Conservation (phyloP, 2,113 vertebrate genomes). For the Periophthalmus modestus region DNA sequence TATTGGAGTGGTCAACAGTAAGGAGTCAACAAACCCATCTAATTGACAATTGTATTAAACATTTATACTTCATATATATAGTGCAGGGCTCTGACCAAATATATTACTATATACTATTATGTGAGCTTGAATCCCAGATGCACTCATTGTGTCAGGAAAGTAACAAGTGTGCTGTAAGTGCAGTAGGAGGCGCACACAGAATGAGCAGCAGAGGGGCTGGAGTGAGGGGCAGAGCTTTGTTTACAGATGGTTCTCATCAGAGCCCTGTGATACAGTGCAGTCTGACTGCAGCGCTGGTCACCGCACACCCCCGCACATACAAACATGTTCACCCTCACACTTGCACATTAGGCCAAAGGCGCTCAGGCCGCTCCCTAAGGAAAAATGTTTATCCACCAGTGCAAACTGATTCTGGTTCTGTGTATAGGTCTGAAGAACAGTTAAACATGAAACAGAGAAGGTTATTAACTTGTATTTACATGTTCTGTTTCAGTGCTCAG, state of each 20-base stretch:
- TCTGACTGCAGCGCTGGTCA: slow-evolving; percentile 57
- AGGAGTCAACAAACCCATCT: slow-evolving; percentile 48
- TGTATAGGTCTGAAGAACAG: background rate
- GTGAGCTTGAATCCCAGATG: slow-evolving; percentile 28
- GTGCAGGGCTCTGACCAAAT: background rate
- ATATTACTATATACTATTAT: background rate
- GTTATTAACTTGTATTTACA: background rate
- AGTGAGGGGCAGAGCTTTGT: slow-evolving; percentile 59
- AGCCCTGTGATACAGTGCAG: slow-evolving; percentile 52
- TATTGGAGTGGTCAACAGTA: slow-evolving; percentile 93
- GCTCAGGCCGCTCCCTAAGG: slow-evolving; percentile 50
- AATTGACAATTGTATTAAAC: background rate
- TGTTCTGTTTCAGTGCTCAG: slow-evolving; percentile 84
- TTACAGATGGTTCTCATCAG: slow-evolving; percentile 78
- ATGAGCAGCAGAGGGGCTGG: slow-evolving; percentile 48
- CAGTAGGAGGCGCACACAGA: slow-evolving; percentile 9
- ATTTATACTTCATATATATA: background rate
- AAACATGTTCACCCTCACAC: slow-evolving; percentile 27
- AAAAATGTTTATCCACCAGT: slow-evolving; percentile 55
- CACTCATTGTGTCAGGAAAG: slow-evolving; percentile 22
- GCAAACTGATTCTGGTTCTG: slow-evolving; percentile 18
- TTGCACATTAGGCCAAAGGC: slow-evolving; percentile 54
- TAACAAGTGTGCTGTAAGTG: slow-evolving; percentile 21
- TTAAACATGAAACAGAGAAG: background rate
- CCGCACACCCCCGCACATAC: slow-evolving; percentile 34